Conservation (phyloP, 2,888 invertebrate genomes). For the Marasmarcha lunaedactyla region DNA sequence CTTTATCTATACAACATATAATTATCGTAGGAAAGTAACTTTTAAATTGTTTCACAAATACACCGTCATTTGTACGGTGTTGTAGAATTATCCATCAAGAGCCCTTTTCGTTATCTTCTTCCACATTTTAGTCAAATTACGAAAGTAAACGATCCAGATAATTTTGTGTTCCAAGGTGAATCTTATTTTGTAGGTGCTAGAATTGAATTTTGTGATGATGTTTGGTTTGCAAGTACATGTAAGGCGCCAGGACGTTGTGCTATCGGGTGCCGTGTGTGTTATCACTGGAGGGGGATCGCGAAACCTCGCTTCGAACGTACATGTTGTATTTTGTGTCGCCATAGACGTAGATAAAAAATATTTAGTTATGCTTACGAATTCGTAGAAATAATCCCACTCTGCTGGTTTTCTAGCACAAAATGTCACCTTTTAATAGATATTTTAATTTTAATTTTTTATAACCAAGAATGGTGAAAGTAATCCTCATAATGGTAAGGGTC, state of each 20-base stretch:
- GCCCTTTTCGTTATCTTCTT: slow-evolving; percentile 45
- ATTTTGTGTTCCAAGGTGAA: background rate
- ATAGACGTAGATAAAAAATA: no score
- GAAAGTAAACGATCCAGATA: slow-evolving; percentile 22
- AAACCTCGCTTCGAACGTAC: slow-evolving; percentile 30
- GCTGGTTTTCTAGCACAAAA: no score
- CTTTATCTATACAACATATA: no score
- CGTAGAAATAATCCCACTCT: no score
- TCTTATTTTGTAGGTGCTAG: background rate
- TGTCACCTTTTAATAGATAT: no score
- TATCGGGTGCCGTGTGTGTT: slow-evolving; percentile 62
- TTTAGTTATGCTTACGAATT: no score
- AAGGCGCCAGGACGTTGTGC: slow-evolving; percentile 20
- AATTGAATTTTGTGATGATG: background rate
- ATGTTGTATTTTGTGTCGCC: slow-evolving; percentile 25
- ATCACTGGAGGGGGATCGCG: slow-evolving; percentile 59
- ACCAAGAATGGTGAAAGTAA: no score
- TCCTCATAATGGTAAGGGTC: no score
- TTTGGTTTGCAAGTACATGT: background rate
- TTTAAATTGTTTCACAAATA: slow-evolving; percentile 23
- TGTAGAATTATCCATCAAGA: slow-evolving; percentile 43
- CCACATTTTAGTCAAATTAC: slow-evolving; percentile 68
- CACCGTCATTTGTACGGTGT: slow-evolving; percentile 8
- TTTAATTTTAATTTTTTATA: no score
- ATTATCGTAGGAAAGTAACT: background rate